phyloP scores from a whole-genome alignment of 2,888 invertebrate species.

The Lochmaea crataegi region DNA sequence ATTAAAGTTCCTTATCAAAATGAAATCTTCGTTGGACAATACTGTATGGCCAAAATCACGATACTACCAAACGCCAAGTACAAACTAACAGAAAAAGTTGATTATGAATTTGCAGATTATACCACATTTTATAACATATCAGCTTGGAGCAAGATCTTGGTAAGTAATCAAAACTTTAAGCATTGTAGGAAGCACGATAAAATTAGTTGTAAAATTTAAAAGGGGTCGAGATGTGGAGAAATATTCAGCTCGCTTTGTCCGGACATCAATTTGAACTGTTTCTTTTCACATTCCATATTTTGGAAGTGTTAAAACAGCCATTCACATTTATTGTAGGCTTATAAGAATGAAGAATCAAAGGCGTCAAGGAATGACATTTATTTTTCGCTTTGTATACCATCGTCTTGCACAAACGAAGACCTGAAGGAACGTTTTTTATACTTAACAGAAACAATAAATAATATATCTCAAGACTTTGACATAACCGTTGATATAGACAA shows the following conservation, averaged over 20 bases:
- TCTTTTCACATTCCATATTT: no score
- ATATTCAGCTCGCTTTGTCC: no score
- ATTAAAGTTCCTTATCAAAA: slow-evolving; percentile 50
- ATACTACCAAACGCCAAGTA: slow-evolving; percentile 51
- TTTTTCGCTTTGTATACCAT: slow-evolving; percentile 73
- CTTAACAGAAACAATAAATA: slow-evolving; percentile 43
- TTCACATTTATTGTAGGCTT: slow-evolving; percentile 41
- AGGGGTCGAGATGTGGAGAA: no score
- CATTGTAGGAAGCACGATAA: no score
- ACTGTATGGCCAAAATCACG: slow-evolving; percentile 71
- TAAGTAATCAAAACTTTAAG: slow-evolving; percentile 40
- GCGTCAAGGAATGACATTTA: slow-evolving; percentile 60
- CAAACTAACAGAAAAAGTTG: slow-evolving; percentile 22
- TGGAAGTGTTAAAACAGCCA: background rate
- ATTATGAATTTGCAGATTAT: slow-evolving; percentile 43
- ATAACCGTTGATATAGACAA: slow-evolving; percentile 45
- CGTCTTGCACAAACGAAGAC: slow-evolving; percentile 67
- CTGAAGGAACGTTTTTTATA: slow-evolving; percentile 60
- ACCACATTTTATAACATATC: slow-evolving; percentile 48
- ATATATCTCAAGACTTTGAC: slow-evolving; percentile 40
- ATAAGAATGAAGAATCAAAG: slow-evolving; percentile 42
- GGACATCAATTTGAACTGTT: no score
- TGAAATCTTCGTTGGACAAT: slow-evolving; percentile 68
- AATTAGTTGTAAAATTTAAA: no score
- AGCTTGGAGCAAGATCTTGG: slow-evolving; percentile 50